Evolutionary conservation across 2,113 vertebrate species (phyloP).

Genomic region (Seriola rivoliana): DNA sequence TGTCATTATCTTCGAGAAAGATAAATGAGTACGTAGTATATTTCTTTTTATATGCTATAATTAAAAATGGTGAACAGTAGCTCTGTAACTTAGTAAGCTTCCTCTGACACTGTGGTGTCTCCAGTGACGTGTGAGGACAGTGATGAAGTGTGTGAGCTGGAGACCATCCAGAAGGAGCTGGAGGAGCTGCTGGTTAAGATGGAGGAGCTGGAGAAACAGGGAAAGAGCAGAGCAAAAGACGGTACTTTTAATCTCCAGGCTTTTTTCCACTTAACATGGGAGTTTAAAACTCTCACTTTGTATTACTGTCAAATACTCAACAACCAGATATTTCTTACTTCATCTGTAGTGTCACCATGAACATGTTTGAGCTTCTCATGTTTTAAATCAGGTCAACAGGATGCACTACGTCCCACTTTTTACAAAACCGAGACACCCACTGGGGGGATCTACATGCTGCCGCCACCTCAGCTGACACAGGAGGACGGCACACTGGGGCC

Average conservation of each 20-base stretch:
- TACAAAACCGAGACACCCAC: not conserved
- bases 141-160: conserved; percentile 45
- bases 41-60: too few species aligned
- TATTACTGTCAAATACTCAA: too few species aligned
- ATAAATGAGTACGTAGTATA: too few species aligned
- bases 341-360: not conserved
- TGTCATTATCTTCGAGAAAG: too few species aligned
- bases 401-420: accelerated
- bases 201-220: not conserved
- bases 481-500: not conserved
- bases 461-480: not conserved
- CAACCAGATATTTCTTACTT: not conserved
- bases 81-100: too few species aligned
- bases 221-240: accelerated
- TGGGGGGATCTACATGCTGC: conserved; percentile 58
- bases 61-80: too few species aligned
- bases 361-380: not conserved
- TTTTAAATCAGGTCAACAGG: conserved; percentile 19
- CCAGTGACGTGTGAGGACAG: conserved; percentile 26
- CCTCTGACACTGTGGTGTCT: not conserved
- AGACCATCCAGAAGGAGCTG: conserved; percentile 66
- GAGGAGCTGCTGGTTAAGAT: conserved; percentile 46
- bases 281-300: not conserved
- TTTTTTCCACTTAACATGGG: too few species aligned
- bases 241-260: not conserved